Conservation (phyloP, 1,140 invertebrate genomes). For the Saxidomus purpurata region DNA sequence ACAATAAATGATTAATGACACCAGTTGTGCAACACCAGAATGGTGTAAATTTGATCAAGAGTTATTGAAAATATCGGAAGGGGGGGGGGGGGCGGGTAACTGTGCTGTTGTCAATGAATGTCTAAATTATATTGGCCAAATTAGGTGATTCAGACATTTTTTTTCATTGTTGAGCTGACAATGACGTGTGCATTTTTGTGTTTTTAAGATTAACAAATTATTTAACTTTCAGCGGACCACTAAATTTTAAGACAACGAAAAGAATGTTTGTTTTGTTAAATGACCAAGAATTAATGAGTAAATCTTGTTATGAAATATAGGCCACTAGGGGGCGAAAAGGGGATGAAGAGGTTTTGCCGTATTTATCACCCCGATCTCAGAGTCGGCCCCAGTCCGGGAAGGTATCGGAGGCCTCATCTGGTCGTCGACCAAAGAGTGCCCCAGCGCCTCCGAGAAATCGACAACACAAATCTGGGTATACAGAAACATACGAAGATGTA, state of each 20-base stretch:
- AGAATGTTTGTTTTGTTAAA: neutral
- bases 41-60: too few species aligned
- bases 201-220: neutral
- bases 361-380: constrained; percentile 77
- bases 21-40: too few species aligned
- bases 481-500: constrained; percentile 72
- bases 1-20: too few species aligned
- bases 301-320: constrained; percentile 67
- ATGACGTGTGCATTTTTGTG: neutral
- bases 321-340: constrained; percentile 76
- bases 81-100: too few species aligned
- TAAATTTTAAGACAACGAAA: neutral
- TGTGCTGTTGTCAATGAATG: too few species aligned
- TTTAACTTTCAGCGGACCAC: neutral
- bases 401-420: constrained; percentile 25
- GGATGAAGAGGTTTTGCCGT: constrained; percentile 83
- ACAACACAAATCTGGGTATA: constrained; percentile 54
- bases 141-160: neutral
- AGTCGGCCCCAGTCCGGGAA: constrained; percentile 72
- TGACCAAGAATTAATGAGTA: too few species aligned
- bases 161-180: neutral
- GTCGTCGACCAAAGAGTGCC: constrained; percentile 78
- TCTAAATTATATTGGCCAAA: too few species aligned
- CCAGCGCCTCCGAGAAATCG: constrained; percentile 63
- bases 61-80: too few species aligned